Evolutionary conservation across 1,140 invertebrate genomes (phyloP).

Genomic region (Drosophila subpulchrella): DNA sequence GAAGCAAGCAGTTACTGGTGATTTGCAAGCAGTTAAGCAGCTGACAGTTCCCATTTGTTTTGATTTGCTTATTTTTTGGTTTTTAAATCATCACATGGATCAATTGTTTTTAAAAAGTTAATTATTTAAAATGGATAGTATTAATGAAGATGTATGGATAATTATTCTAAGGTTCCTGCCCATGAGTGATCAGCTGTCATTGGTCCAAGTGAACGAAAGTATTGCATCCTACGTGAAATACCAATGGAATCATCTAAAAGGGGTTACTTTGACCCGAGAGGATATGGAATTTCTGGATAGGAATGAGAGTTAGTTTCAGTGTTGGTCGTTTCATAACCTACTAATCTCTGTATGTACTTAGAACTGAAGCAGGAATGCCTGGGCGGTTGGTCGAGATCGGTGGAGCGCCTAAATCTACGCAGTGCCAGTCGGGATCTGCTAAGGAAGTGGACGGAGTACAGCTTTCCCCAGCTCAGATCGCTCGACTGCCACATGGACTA

Average conservation of each 20-base stretch:
- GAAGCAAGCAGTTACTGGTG: neutral
- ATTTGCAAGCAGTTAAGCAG: constrained; percentile 1
- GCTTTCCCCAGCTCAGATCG: constrained; percentile 34
- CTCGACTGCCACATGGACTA: constrained; percentile 22
- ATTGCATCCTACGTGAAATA: constrained; percentile 18
- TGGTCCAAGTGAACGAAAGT: constrained; percentile 6
- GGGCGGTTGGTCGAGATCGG: constrained; percentile 20
- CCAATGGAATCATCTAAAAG: constrained; percentile 28
- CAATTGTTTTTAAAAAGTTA: no score
- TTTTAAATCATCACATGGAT: neutral
- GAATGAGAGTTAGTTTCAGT: neutral
- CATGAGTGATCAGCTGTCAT: constrained; percentile 35
- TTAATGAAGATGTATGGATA: constrained; percentile 50
- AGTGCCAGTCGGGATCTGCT: constrained; percentile 8
- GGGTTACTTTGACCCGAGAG: neutral
- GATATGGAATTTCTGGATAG: constrained; percentile 12
- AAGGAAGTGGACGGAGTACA: constrained; percentile 4
- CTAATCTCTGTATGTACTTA: neutral
- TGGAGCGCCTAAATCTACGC: constrained; percentile 26
- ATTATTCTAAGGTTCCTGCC: constrained; percentile 35
- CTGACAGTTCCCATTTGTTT: constrained; percentile 9
- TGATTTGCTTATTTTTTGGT: neutral
- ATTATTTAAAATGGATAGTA: constrained; percentile 8
- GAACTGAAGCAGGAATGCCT: constrained; percentile 29
- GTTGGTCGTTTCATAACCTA: neutral